Conservation (phyloP, 2,113 vertebrate genomes). For the Calidris pugnax region DNA sequence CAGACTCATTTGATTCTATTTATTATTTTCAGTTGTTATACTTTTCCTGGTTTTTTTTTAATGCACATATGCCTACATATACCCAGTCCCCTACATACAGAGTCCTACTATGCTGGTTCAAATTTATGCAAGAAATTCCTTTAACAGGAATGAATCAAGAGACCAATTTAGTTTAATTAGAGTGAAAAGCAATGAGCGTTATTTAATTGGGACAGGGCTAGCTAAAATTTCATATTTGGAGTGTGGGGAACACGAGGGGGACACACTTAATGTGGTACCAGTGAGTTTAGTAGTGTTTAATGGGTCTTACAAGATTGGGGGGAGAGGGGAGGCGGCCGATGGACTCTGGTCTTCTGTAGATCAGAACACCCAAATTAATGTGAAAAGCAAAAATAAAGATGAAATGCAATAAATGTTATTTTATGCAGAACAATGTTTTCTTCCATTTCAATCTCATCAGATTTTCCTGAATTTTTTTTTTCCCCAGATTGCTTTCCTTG, state of each 20-base stretch:
- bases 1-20: neutral
- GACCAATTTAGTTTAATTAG: neutral
- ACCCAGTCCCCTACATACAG: neutral
- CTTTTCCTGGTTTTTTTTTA: neutral
- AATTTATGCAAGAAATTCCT: neutral
- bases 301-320: neutral
- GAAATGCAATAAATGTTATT: neutral
- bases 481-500: neutral
- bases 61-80: neutral
- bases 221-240: neutral
- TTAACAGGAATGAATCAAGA: neutral
- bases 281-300: neutral
- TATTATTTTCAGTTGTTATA: neutral
- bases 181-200: neutral
- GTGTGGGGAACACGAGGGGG: neutral
- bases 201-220: neutral
- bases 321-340: accelerated
- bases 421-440: neutral
- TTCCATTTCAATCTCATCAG: neutral
- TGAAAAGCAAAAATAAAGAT: neutral
- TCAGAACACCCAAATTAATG: neutral
- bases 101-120: neutral
- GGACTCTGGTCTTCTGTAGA: neutral
- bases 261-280: neutral
- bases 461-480: neutral